Evolutionary conservation across 2,888 invertebrate species (phyloP), one percentile per base, ranked within the genome.

Genomic region (Coleophora deauratella): DNA sequence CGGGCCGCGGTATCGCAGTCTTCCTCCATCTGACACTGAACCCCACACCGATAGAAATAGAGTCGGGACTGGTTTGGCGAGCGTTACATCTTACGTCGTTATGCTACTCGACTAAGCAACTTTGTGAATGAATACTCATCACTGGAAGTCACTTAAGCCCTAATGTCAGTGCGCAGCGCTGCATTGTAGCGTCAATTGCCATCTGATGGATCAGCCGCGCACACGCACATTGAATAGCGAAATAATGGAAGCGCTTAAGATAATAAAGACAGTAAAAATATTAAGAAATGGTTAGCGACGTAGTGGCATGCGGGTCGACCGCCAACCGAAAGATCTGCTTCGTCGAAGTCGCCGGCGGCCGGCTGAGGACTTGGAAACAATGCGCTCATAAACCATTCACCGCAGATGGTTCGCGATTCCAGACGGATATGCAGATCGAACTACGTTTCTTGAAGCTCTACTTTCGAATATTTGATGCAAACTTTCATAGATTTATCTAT

Each of bases 111-210:
- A 59, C 55, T 54, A 59, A 52, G 47, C 55, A 60, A 61, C 63
- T 68, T 81, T 79, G 79, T 84, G 84, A 82, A 82, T 84, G 84
- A 82, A 76, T 78, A 70, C 73, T 82, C 81, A 79, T 81, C 82
- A 72, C 73, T 75, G 75, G 67, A 71, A 71, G 66, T 69, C 62
- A 71, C 72, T 69, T 70, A 72, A 62, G 66, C 61, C 60, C 64
- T 67, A 62, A 62, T 60, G 62, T 59, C 61, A 61, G 66, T 68
- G 53, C 50, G 59, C 51, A 56, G 52, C 59, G 62, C 55, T 51
- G 59, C 54, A 60, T 64, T 62, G 66, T 60, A 64, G 61, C 56
- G 59, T 59, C 54, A 55, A 61, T 37, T 12, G 37, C 36, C 33
- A 33, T n/a, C n/a, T n/a, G 15, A 21, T 30, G 12, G 21, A 21